Conservation (phyloP, 2,888 invertebrate genomes). For the Acleris laterana region DNA sequence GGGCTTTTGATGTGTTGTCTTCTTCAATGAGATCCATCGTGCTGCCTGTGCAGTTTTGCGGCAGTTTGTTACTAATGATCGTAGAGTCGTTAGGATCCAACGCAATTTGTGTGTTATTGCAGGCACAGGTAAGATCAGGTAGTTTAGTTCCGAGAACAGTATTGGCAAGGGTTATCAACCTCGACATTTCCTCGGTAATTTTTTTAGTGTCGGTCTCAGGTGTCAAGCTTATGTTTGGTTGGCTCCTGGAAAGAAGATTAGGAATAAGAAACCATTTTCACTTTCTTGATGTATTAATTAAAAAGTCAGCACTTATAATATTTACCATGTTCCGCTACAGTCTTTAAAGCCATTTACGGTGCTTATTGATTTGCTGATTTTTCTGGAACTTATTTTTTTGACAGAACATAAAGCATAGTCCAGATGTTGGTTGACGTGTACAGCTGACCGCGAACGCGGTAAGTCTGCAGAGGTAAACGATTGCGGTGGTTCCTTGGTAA, state of each 20-base stretch:
- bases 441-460: conserved; percentile 72
- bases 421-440: conserved; percentile 69
- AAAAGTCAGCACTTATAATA: neutral
- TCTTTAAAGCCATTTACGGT: conserved; percentile 75
- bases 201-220: conserved; percentile 67
- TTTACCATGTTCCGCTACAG: conserved; percentile 56
- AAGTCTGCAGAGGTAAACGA: conserved; percentile 63
- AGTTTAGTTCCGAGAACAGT: conserved; percentile 76
- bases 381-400: conserved; percentile 68
- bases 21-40: conserved; percentile 54
- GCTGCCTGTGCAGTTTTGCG: conserved; percentile 1
- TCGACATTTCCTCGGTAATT: conserved; percentile 74
- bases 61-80: conserved; percentile 12
- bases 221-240: conserved; percentile 66
- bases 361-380: conserved; percentile 77
- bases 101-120: conserved; percentile 51
- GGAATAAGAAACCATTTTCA: neutral
- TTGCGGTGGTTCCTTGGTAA: conserved; percentile 48
- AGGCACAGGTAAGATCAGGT: conserved; percentile 70
- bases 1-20: conserved; percentile 50
- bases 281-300: neutral
- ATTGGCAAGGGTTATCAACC: conserved; percentile 79
- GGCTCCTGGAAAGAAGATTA: conserved; percentile 59
- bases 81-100: conserved; percentile 43
- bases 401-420: conserved; percentile 60